phyloP scores from a whole-genome alignment of 2,888 invertebrate genomes.

The Pyrocoelia pectoralis region DNA sequence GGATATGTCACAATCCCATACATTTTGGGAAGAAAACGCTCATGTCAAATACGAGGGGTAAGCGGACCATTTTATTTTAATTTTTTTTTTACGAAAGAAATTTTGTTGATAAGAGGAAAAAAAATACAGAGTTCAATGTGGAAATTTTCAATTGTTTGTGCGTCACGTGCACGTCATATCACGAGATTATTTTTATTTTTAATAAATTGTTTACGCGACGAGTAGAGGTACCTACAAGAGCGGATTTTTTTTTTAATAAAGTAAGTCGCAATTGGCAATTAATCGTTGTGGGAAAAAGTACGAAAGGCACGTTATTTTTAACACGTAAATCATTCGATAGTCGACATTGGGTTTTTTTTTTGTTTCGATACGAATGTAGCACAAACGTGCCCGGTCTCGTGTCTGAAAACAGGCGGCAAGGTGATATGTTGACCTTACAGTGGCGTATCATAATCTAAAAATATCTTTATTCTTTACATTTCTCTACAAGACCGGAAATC shows the following conservation, averaged over 20 bases:
- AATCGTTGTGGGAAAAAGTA: neutral
- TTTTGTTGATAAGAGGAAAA: conserved; percentile 5
- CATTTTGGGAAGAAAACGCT: conserved; percentile 64
- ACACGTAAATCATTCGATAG: neutral
- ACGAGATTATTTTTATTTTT: conserved; percentile 24
- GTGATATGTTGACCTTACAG: conserved; percentile 17
- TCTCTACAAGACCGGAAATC: neutral
- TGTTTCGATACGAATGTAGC: conserved; percentile 15
- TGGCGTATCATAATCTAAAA: neutral
- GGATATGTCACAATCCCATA: conserved; percentile 59
- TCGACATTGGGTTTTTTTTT: neutral
- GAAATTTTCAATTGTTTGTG: conserved; percentile 27
- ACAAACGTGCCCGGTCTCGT: conserved; percentile 26
- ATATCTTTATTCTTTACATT: neutral
- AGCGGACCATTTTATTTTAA: conserved; percentile 44
- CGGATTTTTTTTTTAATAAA: neutral
- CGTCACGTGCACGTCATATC: conserved; percentile 31
- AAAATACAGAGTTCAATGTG: conserved; percentile 10
- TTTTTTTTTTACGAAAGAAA: neutral
- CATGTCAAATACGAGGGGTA: conserved; percentile 66
- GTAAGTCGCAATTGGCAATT: neutral
- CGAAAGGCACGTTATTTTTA: conserved; percentile 8
- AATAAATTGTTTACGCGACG: conserved; percentile 14
- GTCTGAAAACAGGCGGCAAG: conserved; percentile 16
- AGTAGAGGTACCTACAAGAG: neutral